A percentile compares a stretch with the other conserved stretches of the same genome.
These are phyloP conservation scores for Junonia oenone DNA, from an alignment of 2,888 invertebrate species.

Conservation along the genomic window DNA sequence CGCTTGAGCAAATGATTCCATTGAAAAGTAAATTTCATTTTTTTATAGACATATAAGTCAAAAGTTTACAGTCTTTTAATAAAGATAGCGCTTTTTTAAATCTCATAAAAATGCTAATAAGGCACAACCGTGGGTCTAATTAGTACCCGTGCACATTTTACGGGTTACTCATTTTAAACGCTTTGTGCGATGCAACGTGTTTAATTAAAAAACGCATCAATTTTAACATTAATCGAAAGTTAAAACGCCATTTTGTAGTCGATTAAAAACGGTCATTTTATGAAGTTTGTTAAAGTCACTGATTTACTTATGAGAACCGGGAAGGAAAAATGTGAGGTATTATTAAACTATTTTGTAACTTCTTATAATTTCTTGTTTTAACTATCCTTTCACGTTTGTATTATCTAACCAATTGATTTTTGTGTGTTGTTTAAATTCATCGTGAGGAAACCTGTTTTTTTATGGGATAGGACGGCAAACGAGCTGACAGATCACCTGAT, in stretches of 20 bases:
- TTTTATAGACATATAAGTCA: background rate
- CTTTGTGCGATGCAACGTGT: constrained; percentile 7
- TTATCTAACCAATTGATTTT: no score
- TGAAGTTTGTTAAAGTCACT: no score
- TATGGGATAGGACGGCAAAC: no score
- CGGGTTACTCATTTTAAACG: constrained; percentile 12
- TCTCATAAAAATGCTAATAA: constrained; percentile 29
- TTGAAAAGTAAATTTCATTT: background rate
- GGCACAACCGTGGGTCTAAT: constrained; percentile 21
- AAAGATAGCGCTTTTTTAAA: background rate
- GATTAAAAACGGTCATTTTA: background rate
- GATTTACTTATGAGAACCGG: no score
- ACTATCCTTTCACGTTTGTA: no score
- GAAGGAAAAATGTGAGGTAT: no score
- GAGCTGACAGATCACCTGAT: no score
- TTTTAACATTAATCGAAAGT: background rate
- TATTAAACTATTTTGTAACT: no score
- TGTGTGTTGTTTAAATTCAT: no score
- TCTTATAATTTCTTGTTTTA: no score
- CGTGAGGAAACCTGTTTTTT: no score
- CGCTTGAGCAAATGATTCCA: no score
- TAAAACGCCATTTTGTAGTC: background rate
- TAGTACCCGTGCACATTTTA: constrained; percentile 25
- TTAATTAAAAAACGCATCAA: background rate
- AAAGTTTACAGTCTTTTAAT: background rate